phyloP scores from a whole-genome alignment of 2,797 vertebrate species.

The Pogoniulus pusillus region DNA sequence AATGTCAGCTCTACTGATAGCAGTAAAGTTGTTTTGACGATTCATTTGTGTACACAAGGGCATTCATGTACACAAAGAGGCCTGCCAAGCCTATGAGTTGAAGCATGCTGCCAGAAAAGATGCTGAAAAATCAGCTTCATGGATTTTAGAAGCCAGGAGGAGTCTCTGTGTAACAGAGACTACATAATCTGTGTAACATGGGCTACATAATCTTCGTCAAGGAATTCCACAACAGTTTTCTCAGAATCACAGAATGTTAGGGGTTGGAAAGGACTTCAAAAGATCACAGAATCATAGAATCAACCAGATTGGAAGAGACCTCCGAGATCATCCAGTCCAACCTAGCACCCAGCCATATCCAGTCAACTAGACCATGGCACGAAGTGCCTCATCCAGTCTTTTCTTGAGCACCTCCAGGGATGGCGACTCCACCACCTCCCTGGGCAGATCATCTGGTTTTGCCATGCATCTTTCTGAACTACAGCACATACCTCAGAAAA shows the following conservation, averaged over 20 bases:
- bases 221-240: background rate
- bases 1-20: background rate
- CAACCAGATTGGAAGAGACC: no score
- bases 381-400: no score
- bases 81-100: conserved; percentile 25
- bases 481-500: background rate
- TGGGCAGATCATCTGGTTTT: background rate
- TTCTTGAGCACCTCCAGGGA: no score
- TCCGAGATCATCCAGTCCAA: no score
- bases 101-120: background rate
- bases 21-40: background rate
- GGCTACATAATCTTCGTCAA: background rate
- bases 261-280: no score
- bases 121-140: conserved; percentile 36
- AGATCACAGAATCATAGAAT: no score
- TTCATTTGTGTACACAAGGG: background rate
- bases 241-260: no score
- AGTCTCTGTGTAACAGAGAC: background rate
- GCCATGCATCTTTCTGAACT: background rate
- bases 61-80: background rate
- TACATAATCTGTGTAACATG: no score
- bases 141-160: conserved; percentile 37
- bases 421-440: no score
- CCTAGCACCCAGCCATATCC: no score
- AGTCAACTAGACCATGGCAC: no score